Evolutionary conservation across 2,888 invertebrate genomes (phyloP).

Genomic region (Onchidella celtica): DNA sequence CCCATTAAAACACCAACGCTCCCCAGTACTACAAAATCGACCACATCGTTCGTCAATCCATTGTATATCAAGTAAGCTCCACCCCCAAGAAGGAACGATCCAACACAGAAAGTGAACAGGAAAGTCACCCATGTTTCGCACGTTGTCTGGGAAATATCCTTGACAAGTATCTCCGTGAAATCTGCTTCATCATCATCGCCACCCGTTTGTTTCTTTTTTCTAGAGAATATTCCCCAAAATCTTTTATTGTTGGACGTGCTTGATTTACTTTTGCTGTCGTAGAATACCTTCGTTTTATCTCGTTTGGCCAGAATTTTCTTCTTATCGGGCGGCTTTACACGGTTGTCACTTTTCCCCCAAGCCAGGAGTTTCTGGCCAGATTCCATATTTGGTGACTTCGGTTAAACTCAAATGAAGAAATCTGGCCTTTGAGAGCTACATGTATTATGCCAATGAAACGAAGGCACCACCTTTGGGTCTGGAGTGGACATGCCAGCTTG

Average conservation of each 20-base stretch:
- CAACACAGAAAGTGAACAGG: slow-evolving; percentile 17
- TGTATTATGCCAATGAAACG: no score
- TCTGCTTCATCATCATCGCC: background rate
- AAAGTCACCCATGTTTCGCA: slow-evolving; percentile 32
- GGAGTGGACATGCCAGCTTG: no score
- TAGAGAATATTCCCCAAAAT: background rate
- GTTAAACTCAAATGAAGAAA: no score
- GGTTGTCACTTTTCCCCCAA: no score
- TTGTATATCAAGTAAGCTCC: slow-evolving; percentile 22
- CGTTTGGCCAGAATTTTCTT: background rate
- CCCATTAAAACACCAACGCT: slow-evolving; percentile 10
- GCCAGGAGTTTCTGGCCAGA: no score
- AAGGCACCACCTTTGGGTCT: no score
- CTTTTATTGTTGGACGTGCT: background rate
- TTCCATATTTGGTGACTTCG: no score
- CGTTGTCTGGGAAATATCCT: background rate
- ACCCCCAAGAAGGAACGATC: slow-evolving; percentile 23
- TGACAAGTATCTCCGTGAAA: background rate
- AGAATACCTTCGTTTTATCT: background rate
- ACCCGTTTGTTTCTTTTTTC: background rate
- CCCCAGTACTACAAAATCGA: slow-evolving; percentile 29
- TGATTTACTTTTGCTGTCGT: background rate
- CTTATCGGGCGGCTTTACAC: background rate
- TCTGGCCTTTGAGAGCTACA: no score
- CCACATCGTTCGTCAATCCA: slow-evolving; percentile 23